Evolutionary conservation across 2,888 invertebrate genomes (phyloP), one percentile per base, ranked within the genome.

Genomic region (Pollenia labialis): DNA sequence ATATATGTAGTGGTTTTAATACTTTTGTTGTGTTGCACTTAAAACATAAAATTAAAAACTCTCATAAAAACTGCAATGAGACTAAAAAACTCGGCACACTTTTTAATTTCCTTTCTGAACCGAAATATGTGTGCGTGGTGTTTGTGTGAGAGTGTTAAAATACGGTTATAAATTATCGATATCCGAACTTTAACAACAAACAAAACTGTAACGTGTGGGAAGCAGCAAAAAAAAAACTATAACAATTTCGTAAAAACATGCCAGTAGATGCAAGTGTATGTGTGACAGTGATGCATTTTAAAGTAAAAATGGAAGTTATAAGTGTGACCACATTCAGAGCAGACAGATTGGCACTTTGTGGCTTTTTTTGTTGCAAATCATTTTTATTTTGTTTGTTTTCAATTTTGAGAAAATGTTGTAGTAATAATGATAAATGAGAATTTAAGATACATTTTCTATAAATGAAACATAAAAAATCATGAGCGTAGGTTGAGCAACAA

Each of bases 271-370:
- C 14, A 14, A 16, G 54, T 64, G 54, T 54, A 18, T 40, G 52
- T 64, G 44, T 46, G 68, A 40, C 58, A 79, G 68, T 74, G 66
- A 71, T 76, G 76, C 12, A 64, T 72, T 52, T 66, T 76, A 11
- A 86, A 75, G 81, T 77, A 74, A 72, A 77, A 81, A 81, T 81
- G 76, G 84, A 84, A 87, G 84, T 84, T 81, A 69, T 83, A 87
- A 87, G 84, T 80, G 80, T 87, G 87, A 88, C 88, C 86, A 86
- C 88, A 89, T 88, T 84, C 80, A 79, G 88, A 87, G 81, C 88
- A 88, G 88, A 88, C 88, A 85, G 84, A 85, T 85, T 88, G 88
- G 88, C 87, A 88, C 74, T 85, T 87, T 89, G 88, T 85, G 88
- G 88, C 87, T 88, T 87, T 88, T 80, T 76, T 82, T 80, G 18